A percentile compares a stretch with the other conserved stretches of the same genome.
Conservation (phyloP, 2,888 invertebrate genomes). For the Celastrina argiolus region DNA sequence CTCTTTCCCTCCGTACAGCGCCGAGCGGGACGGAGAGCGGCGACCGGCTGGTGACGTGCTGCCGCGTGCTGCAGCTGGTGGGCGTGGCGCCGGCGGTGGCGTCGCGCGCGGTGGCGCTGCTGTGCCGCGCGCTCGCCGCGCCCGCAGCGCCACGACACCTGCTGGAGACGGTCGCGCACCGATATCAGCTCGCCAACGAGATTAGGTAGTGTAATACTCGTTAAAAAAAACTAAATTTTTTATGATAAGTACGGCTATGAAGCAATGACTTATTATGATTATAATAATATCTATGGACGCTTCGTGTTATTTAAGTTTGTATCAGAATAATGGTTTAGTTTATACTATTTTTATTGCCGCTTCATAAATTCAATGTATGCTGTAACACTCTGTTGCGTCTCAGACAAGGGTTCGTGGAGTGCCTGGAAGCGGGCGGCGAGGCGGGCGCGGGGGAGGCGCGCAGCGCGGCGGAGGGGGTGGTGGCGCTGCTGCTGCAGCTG, state of each 20-base stretch:
- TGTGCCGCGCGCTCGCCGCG: slow-evolving; percentile 85
- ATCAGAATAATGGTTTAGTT: no score
- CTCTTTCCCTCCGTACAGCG: slow-evolving; percentile 36
- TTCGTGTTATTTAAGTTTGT: no score
- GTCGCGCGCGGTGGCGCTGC: slow-evolving; percentile 83
- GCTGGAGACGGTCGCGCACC: slow-evolving; percentile 84
- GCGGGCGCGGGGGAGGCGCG: slow-evolving; percentile 75
- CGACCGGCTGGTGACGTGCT: slow-evolving; percentile 56
- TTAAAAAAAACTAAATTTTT: no score
- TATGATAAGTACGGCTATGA: no score
- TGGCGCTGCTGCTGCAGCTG: slow-evolving; percentile 86
- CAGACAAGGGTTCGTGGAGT: slow-evolving; percentile 87
- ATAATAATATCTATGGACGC: no score
- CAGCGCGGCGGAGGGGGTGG: slow-evolving; percentile 82
- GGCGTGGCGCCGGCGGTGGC: slow-evolving; percentile 63
- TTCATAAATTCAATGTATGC: neutral
- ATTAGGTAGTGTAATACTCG: no score
- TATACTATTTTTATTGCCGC: no score
- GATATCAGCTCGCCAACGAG: slow-evolving; percentile 83
- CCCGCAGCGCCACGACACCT: slow-evolving; percentile 59
- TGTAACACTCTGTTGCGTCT: neutral
- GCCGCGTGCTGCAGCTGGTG: slow-evolving; percentile 49
- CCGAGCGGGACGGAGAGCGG: slow-evolving; percentile 45
- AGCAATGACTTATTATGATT: no score
- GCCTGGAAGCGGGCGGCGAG: slow-evolving; percentile 79